These are phyloP conservation scores for Bryconaethiops microstoma DNA, from an alignment of 2,797 vertebrate genomes.

Conservation along the genomic window DNA sequence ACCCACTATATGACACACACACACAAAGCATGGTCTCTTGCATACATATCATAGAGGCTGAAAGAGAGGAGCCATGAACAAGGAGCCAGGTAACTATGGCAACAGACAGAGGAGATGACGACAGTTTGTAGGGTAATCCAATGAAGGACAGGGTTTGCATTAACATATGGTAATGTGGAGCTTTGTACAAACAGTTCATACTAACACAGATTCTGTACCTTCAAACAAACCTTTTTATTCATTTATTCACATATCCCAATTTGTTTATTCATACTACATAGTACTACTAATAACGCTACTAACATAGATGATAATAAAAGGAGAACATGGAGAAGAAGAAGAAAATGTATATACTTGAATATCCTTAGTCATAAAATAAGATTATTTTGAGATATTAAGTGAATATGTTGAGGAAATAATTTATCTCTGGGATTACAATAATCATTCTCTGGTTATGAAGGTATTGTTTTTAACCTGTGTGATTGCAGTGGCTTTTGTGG, in stretches of 20 bases:
- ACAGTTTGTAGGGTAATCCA: conserved; percentile 47
- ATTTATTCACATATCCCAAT: not conserved
- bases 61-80: conserved; percentile 41
- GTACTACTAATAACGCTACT: no score
- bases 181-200: not conserved
- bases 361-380: no score
- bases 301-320: no score
- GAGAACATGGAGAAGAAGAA: no score
- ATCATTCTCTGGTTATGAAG: no score
- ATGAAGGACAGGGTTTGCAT: conserved; percentile 24
- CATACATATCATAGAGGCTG: conserved; percentile 12
- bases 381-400: no score
- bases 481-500: conserved; percentile 1
- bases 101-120: conserved; percentile 62
- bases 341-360: no score
- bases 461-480: not conserved
- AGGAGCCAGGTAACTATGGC: conserved; percentile 62
- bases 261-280: not conserved
- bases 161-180: conserved; percentile 13
- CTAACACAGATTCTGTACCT: not conserved
- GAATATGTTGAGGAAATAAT: no score
- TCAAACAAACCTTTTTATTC: not conserved
- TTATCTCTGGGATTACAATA: no score
- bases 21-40: not conserved
- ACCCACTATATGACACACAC: not conserved